phyloP scores from a whole-genome alignment of 2,113 vertebrate genomes.

The Alethe diademata region DNA sequence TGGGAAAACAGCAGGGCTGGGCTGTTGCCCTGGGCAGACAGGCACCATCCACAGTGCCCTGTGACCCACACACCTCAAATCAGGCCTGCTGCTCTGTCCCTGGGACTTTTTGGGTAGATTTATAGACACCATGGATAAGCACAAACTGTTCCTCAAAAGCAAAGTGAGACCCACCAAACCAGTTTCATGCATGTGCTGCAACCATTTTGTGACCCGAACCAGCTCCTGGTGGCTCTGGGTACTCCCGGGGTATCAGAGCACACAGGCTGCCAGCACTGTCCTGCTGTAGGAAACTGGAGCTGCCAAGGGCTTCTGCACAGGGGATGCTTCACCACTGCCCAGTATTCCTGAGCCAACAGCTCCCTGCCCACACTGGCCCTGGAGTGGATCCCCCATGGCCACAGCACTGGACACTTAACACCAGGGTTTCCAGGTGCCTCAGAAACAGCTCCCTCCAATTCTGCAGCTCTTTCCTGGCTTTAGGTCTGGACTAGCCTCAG shows the following conservation, averaged over 20 bases:
- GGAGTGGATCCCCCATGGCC: not conserved
- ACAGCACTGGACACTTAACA: rapidly evolving
- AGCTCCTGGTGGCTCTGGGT: not conserved
- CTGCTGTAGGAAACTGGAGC: not conserved
- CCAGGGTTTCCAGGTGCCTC: not conserved
- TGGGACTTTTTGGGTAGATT: not conserved
- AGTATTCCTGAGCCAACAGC: rapidly evolving
- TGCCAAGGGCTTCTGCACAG: not conserved
- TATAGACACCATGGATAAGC: not conserved
- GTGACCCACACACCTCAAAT: not conserved
- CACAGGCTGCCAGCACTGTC: not conserved
- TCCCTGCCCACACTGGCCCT: rapidly evolving
- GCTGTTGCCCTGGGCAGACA: not conserved
- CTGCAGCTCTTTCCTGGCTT: not conserved
- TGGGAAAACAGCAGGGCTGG: not conserved
- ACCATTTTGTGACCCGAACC: not conserved
- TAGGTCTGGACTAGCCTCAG: not conserved
- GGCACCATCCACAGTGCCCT: not conserved
- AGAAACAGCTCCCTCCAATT: not conserved
- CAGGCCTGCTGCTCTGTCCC: not conserved
- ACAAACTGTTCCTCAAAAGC: not conserved
- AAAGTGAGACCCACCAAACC: not conserved
- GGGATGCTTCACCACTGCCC: not conserved
- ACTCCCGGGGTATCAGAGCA: rapidly evolving
- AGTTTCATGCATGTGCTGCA: rapidly evolving